Percentiles rank a stretch among this genome's conserved stretches.
Evolutionary conservation across 2,888 invertebrate species (phyloP).

Genomic region (Ypsolopha sequella): DNA sequence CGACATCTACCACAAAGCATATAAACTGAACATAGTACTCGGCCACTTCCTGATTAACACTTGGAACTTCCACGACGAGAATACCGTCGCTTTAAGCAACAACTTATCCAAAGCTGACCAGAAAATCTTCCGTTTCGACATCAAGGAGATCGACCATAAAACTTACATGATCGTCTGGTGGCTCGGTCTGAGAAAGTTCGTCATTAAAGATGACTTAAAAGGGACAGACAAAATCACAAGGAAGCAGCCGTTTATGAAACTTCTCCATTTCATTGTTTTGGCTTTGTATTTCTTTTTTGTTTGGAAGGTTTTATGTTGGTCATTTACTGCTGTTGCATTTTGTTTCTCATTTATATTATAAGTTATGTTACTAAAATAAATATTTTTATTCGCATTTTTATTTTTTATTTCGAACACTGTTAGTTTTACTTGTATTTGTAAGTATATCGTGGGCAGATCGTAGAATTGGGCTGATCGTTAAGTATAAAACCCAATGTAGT

Average conservation of each 20-base stretch:
- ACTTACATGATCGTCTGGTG: constrained; percentile 3
- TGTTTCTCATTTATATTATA: too few species aligned
- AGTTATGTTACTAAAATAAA: too few species aligned
- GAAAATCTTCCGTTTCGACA: constrained; percentile 3
- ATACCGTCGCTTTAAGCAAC: background rate
- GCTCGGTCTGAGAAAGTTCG: constrained; percentile 1
- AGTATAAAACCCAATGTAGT: too few species aligned
- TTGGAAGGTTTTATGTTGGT: background rate
- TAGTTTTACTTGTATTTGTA: too few species aligned
- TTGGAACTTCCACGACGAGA: constrained; percentile 3
- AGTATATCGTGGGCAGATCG: too few species aligned
- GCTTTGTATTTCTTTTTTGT: background rate
- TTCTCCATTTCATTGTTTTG: background rate
- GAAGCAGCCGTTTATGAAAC: background rate
- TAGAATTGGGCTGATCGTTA: too few species aligned
- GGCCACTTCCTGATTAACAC: background rate
- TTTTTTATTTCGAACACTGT: too few species aligned
- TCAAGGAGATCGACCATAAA: background rate
- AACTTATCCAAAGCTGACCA: background rate
- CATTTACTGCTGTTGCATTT: too few species aligned
- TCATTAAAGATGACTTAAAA: constrained; percentile 4
- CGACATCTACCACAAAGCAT: background rate
- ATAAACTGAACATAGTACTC: constrained; percentile 3
- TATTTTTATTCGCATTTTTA: too few species aligned
- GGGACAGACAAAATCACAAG: background rate